phyloP scores from a whole-genome alignment of 37 sponge, comb jelly and placozoan species.

The Dysidea cf. avara region DNA sequence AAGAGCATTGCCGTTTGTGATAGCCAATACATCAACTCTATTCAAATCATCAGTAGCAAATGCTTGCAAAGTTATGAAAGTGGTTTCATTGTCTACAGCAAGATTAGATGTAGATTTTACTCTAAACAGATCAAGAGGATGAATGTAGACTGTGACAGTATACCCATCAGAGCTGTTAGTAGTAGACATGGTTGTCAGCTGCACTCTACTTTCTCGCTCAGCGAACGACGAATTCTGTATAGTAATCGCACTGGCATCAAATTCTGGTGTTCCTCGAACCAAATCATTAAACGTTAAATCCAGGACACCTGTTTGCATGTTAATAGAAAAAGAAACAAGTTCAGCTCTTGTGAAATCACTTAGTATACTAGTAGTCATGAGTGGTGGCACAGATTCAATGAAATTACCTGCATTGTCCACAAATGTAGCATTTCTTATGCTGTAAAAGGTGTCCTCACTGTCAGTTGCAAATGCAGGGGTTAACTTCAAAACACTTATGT shows the following conservation, averaged over 20 bases:
- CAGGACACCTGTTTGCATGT: slow-evolving; percentile 73
- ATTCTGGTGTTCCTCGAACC: slow-evolving; percentile 26
- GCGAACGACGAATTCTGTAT: slow-evolving; percentile 47
- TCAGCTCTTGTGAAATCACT: slow-evolving; percentile 39
- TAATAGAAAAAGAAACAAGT: slow-evolving; percentile 55
- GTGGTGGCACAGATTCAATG: slow-evolving; percentile 3
- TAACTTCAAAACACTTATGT: slow-evolving; percentile 68
- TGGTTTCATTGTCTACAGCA: slow-evolving; percentile 46
- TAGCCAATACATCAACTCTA: slow-evolving; percentile 75
- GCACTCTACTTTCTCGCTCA: slow-evolving; percentile 3
- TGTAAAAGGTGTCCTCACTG: slow-evolving; percentile 51
- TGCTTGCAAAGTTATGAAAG: slow-evolving; percentile 84
- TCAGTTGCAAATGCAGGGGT: slow-evolving; percentile 51
- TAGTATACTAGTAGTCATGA: not conserved
- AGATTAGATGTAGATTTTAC: slow-evolving; percentile 55
- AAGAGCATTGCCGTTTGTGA: slow-evolving; percentile 89
- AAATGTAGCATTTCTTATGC: slow-evolving; percentile 40
- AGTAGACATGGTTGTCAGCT: slow-evolving; percentile 29
- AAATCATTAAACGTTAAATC: slow-evolving; percentile 83
- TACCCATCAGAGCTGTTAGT: slow-evolving; percentile 66
- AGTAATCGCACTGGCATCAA: slow-evolving; percentile 72
- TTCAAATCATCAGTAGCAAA: slow-evolving; percentile 74
- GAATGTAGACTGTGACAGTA: slow-evolving; percentile 43
- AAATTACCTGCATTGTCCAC: slow-evolving; percentile 51
- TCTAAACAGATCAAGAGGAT: slow-evolving; percentile 62